A percentile compares a stretch with the other conserved stretches of the same genome.
Evolutionary conservation across 1,140 invertebrate genomes (phyloP).

Genomic region (Phortica variegata): DNA sequence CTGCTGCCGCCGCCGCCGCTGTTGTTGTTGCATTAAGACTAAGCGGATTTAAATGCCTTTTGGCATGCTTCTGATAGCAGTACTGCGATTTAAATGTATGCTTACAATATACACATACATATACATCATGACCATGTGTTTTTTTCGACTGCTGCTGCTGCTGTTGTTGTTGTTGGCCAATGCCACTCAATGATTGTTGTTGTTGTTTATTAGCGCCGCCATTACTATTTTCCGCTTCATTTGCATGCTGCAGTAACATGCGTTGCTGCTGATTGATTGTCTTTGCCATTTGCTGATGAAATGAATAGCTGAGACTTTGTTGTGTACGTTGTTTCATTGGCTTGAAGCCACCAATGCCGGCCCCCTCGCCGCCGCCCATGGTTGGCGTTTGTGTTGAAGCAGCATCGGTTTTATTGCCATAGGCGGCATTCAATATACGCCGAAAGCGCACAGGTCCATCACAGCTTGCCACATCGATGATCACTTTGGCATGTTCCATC

Average conservation of each 20-base stretch:
- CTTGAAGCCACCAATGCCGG: constrained; percentile 1
- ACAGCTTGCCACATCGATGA: constrained; percentile 81
- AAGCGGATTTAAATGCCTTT: constrained; percentile 66
- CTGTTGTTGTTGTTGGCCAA: constrained; percentile 5
- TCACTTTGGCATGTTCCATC: constrained; percentile 57
- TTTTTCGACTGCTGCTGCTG: constrained; percentile 31
- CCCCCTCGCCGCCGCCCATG: no score
- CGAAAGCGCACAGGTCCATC: constrained; percentile 84
- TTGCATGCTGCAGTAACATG: constrained; percentile 49
- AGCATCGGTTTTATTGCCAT: constrained; percentile 58
- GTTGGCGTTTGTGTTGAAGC: constrained; percentile 17
- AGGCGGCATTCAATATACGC: constrained; percentile 74
- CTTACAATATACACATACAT: constrained; percentile 74
- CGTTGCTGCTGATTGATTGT: constrained; percentile 50
- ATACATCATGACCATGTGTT: constrained; percentile 55
- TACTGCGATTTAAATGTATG: constrained; percentile 81
- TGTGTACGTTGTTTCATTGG: constrained; percentile 38
- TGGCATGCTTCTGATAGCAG: constrained; percentile 78
- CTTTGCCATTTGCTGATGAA: constrained; percentile 56
- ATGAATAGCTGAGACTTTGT: constrained; percentile 50
- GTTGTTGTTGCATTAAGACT: constrained; percentile 55
- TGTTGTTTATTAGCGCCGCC: constrained; percentile 8
- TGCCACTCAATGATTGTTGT: constrained; percentile 6
- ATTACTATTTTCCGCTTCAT: constrained; percentile 51
- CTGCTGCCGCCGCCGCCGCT: constrained; percentile 17